Evolutionary conservation across 2,113 vertebrate genomes (phyloP), one percentile per base, ranked within the genome.

Genomic region (Microtus pennsylvanicus): DNA sequence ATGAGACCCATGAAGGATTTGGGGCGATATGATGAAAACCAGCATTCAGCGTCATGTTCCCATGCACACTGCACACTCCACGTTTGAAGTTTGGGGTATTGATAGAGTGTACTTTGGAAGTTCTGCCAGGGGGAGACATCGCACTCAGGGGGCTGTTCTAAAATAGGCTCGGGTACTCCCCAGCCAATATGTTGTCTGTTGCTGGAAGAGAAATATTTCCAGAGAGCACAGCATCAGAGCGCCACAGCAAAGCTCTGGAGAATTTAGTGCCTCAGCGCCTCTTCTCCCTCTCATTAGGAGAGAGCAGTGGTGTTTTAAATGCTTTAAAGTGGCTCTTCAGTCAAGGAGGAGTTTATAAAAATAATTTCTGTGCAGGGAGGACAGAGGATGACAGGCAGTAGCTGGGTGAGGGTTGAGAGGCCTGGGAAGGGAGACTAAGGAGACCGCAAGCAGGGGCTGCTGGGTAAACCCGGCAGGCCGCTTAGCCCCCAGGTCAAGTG

Each of bases 281-380:
- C 93, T 94, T 97, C 90, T 95, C 38, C 26, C 91, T 93, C 92
- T 97, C 97, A 97, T 96, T 86, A 83, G 97, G 95, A 96, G 97
- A 96, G 50, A 97, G 92, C 45, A 67, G 88, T 92, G 33, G 38
- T 55, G 13, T 92, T 82, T 96, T 55, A 69, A 87, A 74, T 26
- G 96, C 97, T 97, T 93, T 97, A 96, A 98, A 97, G 97, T 97
- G 93, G 93, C 97, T 97, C 96, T 97, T 98, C 94, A 98, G 96
- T 97, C 69, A 96, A 96, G 97, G 96, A 98, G 95, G 96, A 97
- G 97, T 96, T 98, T 97, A 97, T 97, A 97, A 97, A 98, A 98
- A 97, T 96, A 97, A 98, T 98, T 97, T 96, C 96, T 95, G 87
- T 47, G 90, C 63, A 86, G 81, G 22, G 83, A 94, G 88, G 80